phyloP scores from a whole-genome alignment of 1,140 invertebrate genomes.

The Drosophila tropicalis region DNA sequence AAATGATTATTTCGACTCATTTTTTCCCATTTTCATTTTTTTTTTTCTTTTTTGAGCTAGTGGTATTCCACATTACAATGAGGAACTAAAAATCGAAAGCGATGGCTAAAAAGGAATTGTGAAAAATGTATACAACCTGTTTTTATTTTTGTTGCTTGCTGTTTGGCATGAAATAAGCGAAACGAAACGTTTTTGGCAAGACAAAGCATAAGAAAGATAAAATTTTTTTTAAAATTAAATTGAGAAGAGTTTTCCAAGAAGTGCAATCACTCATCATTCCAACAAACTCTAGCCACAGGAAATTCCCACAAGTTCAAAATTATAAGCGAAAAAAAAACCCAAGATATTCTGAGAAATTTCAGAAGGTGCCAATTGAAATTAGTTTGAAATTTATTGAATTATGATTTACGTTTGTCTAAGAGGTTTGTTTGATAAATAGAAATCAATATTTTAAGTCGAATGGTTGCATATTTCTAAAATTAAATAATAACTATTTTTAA shows the following conservation, averaged over 20 bases:
- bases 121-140: constrained; percentile 12
- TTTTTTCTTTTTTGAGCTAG: not conserved
- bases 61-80: constrained; percentile 12
- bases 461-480: too few relatives aligned
- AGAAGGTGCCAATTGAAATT: not conserved
- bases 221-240: constrained; percentile 1
- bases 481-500: too few relatives aligned
- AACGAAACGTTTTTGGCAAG: not conserved
- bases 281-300: not conserved
- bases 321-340: not conserved
- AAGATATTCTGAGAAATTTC: constrained; percentile 1
- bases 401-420: not conserved
- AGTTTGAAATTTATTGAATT: not conserved
- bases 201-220: not conserved
- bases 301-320: not conserved
- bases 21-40: not conserved
- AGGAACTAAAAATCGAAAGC: constrained; percentile 14
- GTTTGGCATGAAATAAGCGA: constrained; percentile 3
- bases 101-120: constrained; percentile 11
- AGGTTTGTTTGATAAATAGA: too few relatives aligned
- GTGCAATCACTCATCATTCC: constrained; percentile 6
- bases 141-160: constrained; percentile 2
- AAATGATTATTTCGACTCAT: constrained; percentile 2
- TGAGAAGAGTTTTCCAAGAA: constrained; percentile 4
- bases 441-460: too few relatives aligned